phyloP scores from a whole-genome alignment of 1,140 invertebrate species.

The Magallana angulata region DNA sequence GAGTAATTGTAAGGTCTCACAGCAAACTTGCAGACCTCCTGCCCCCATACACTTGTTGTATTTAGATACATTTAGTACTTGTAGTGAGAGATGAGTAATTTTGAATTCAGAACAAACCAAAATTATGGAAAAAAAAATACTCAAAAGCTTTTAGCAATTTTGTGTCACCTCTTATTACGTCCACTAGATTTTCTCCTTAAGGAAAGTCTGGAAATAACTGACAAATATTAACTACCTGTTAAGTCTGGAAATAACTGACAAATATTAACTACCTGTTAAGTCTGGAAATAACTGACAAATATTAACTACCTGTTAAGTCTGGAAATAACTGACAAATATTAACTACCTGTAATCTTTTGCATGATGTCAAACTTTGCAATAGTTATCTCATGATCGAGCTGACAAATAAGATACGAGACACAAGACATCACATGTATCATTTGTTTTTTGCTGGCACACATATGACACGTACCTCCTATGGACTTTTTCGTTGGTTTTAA shows the following conservation, averaged over 20 bases:
- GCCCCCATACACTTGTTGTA: background rate
- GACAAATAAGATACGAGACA: too few relatives aligned
- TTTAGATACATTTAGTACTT: background rate
- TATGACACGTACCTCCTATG: background rate
- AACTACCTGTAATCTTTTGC: background rate
- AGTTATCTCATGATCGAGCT: too few relatives aligned
- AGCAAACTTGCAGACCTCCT: conserved; percentile 9
- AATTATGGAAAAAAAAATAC: background rate
- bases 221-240: background rate
- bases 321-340: background rate
- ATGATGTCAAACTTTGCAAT: background rate
- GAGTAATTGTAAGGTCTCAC: background rate
- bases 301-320: background rate
- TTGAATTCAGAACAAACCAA: background rate
- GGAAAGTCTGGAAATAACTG: conserved; percentile 24
- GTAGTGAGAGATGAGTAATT: background rate
- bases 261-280: background rate
- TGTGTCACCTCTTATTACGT: background rate
- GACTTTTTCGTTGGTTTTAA: conserved; percentile 52
- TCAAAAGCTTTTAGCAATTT: background rate
- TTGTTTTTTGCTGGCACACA: too few relatives aligned
- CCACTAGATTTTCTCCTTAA: background rate
- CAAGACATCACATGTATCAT: too few relatives aligned
- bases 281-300: background rate
- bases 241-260: background rate